Evolutionary conservation across 1,140 invertebrate species (phyloP).

Genomic region (Berghia stephanieae): DNA sequence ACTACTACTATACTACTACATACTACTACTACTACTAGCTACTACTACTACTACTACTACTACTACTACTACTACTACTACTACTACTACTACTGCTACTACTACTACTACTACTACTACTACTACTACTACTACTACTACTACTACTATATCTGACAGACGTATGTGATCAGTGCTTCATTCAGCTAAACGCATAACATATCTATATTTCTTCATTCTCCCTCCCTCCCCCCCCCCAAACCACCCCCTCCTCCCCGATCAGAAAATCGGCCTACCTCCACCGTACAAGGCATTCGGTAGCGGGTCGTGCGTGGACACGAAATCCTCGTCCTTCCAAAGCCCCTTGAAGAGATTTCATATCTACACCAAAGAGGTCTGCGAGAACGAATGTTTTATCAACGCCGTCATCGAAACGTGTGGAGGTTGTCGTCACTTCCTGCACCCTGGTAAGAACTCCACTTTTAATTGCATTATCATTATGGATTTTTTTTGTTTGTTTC

Average conservation of each 20-base stretch:
- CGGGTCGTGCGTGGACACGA: constrained; percentile 36
- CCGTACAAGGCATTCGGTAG: constrained; percentile 40
- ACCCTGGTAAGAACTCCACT: constrained; percentile 31
- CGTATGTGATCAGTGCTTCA: neutral
- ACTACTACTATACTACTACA: too few species aligned
- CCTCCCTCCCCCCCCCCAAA: too few species aligned
- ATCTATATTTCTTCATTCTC: too few species aligned
- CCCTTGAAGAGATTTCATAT: constrained; percentile 31
- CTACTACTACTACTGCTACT: neutral
- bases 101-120: neutral
- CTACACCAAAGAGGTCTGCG: constrained; percentile 42
- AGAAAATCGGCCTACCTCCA: constrained; percentile 36
- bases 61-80: neutral
- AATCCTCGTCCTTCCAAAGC: constrained; percentile 16
- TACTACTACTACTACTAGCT: too few species aligned
- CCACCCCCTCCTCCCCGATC: too few species aligned
- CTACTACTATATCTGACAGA: neutral
- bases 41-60: constrained; percentile 11
- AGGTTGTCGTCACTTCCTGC: constrained; percentile 40
- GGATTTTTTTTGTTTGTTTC: too few species aligned
- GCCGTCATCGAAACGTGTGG: constrained; percentile 36
- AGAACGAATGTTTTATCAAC: constrained; percentile 41
- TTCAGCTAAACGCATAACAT: neutral
- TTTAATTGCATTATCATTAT: too few species aligned
- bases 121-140: neutral